Base-by-base conservation (phyloP, 2,888 invertebrate genomes). In the Caenorhabditis japonica region DNA sequence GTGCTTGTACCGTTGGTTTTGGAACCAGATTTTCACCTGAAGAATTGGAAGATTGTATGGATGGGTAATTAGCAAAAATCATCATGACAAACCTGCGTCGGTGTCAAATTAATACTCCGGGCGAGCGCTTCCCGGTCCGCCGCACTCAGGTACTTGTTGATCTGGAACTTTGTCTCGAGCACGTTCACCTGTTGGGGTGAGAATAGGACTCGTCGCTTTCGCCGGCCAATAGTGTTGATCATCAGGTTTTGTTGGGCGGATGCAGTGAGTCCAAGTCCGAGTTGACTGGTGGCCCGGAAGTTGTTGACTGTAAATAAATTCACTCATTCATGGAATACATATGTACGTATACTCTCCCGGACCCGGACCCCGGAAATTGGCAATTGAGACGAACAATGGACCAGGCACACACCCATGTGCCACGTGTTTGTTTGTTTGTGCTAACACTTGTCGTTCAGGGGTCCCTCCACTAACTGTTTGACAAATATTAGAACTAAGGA, bases 191-290 rank as follows among this genome's bases (percentile, higher is more conserved):
- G 91, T 0, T 90, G 89, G 89, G 91, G 89, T 0, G 94, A 94
- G 89, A 96, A 96, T 0, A 96, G 91, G 0, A 96, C 93, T 34
- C 95, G 90, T 0, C 95, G 94, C 90, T 95, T 95, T 81, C 95
- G 90, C 88, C 94, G 62, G 15, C 23, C 10, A 15, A 53, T 51
- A 8, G 46, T 30, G 23, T 43, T 49, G 0, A 52, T 44, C 71
- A 66, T 62, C 43, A 70, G 34, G 30, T 21, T 62, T 27, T 41
- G 7, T 7, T 5, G 55, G 21, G 25, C 41, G 3, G 52, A 13
- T 5, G 60, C 25, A 8, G 58, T 27, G n/a, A 61, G 47, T 10
- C 66, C 56, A 12, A 55, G 30, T 21, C 25, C 36, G 34, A 64
- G 36, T 19, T 51, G 60, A 38, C 38, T 71, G n/a, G 36, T 23